Percentiles rank a stretch among this genome's conserved stretches.
Conservation (phyloP, 2,888 invertebrate genomes). For the Chrysolina haemoptera region DNA sequence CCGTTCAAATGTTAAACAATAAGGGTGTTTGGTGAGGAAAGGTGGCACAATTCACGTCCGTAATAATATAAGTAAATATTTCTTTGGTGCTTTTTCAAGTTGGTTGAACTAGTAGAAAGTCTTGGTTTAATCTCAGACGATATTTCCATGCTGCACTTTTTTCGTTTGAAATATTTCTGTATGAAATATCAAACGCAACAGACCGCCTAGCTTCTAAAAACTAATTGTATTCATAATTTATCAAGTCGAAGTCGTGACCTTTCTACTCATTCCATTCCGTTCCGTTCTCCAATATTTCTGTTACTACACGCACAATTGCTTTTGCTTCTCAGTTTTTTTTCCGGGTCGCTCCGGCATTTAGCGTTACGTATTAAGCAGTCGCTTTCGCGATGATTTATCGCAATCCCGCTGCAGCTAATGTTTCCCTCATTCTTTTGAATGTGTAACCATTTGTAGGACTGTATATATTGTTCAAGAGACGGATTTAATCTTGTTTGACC, state of each 20-base stretch:
- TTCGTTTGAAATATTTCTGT: not conserved
- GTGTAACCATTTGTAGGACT: slow-evolving; percentile 24
- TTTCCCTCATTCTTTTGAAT: slow-evolving; percentile 24
- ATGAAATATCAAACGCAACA: not conserved
- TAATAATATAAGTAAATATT: no score
- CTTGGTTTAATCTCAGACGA: no score
- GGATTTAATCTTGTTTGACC: slow-evolving; percentile 16
- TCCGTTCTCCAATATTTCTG: slow-evolving; percentile 10
- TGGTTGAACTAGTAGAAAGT: no score
- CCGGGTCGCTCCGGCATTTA: not conserved
- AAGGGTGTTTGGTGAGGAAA: no score
- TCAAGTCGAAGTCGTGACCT: slow-evolving; percentile 8
- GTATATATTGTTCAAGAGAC: slow-evolving; percentile 19
- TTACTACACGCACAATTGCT: slow-evolving; percentile 6
- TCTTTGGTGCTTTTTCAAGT: no score
- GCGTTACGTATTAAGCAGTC: slow-evolving; percentile 1
- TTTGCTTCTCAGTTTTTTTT: slow-evolving; percentile 1
- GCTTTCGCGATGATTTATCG: slow-evolving; percentile 25
- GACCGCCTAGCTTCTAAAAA: not conserved
- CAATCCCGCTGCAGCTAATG: slow-evolving; percentile 26
- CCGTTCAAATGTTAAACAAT: no score
- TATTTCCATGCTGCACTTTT: not conserved
- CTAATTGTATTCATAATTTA: slow-evolving; percentile 14
- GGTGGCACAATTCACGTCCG: no score
- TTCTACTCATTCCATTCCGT: slow-evolving; percentile 4